Conservation (phyloP, 1,140 invertebrate genomes). For the Sinonovacula constricta region DNA sequence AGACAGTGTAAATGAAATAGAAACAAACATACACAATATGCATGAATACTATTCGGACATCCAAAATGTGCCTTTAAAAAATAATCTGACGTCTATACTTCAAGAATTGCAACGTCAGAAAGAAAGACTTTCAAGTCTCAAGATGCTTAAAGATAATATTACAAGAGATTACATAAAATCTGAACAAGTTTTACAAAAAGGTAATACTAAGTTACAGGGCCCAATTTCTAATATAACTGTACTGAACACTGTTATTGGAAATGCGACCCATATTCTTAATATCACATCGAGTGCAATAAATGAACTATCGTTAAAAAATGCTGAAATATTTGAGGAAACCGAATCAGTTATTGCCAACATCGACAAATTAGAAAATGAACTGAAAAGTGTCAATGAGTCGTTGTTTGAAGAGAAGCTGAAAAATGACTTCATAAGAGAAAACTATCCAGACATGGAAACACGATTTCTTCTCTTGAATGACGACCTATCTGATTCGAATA, state of each 20-base stretch:
- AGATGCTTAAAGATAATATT: no score
- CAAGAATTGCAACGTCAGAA: neutral
- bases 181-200: neutral
- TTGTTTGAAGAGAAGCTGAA: conserved; percentile 34
- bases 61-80: neutral
- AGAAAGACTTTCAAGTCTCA: no score
- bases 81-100: conserved; percentile 1
- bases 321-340: no score
- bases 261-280: no score
- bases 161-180: neutral
- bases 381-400: conserved; percentile 28
- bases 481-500: neutral
- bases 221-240: neutral
- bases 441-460: conserved; percentile 24
- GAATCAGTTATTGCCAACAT: no score
- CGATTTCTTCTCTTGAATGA: conserved; percentile 4
- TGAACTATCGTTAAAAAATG: no score
- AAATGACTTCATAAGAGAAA: conserved; percentile 24
- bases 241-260: neutral
- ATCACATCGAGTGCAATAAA: no score
- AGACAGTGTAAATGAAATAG: neutral
- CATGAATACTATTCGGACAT: neutral
- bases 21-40: conserved; percentile 5
- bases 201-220: neutral
- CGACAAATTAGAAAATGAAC: neutral